A percentile compares a stretch with the other conserved stretches of the same genome.
These are phyloP conservation scores for Papilio glaucus DNA, from an alignment of 1,140 invertebrate genomes.

Conservation along the genomic window DNA sequence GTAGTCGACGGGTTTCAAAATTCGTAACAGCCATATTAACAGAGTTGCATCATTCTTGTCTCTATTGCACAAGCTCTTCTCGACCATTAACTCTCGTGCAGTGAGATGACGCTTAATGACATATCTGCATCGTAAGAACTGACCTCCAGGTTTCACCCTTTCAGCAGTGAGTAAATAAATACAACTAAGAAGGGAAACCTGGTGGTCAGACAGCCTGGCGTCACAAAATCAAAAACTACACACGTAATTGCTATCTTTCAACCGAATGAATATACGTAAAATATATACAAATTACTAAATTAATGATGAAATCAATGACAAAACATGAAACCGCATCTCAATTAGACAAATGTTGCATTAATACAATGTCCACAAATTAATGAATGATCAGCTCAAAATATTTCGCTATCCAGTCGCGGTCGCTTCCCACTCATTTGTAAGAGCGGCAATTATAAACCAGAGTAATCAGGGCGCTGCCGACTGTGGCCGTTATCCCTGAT, in stretches of 20 bases:
- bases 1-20: no score
- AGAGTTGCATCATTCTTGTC: no score
- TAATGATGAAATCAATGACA: slow-evolving; percentile 27
- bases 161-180: no score
- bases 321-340: slow-evolving; percentile 40
- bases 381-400: slow-evolving; percentile 70
- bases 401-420: slow-evolving; percentile 61
- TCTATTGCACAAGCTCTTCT: no score
- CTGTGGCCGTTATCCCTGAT: slow-evolving; percentile 54
- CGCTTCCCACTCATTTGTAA: slow-evolving; percentile 71
- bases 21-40: no score
- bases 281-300: not conserved
- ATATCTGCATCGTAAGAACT: no score
- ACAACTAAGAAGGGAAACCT: no score
- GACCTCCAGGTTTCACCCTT: no score
- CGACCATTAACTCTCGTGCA: no score
- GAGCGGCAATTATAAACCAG: slow-evolving; percentile 72
- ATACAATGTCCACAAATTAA: slow-evolving; percentile 76
- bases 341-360: slow-evolving; percentile 69
- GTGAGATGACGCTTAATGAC: no score
- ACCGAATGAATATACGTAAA: not conserved
- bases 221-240: slow-evolving; percentile 21
- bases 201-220: no score
- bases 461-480: slow-evolving; percentile 64
- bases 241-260: not conserved